phyloP scores from a whole-genome alignment of 2,113 vertebrate species.

The Morone chrysops region DNA sequence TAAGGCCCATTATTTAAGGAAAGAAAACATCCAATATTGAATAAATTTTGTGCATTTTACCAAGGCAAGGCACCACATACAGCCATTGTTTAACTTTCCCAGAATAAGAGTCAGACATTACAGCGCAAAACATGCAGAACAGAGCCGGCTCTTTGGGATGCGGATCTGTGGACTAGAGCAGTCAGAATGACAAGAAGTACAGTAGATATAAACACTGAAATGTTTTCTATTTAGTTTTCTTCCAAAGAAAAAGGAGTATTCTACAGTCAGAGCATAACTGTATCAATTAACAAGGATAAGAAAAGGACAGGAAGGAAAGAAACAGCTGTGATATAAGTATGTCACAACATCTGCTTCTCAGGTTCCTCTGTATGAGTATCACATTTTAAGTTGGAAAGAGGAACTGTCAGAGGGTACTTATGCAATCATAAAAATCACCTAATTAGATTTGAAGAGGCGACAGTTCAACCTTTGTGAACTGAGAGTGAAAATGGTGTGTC shows the following conservation, averaged over 20 bases:
- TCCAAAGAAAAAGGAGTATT: conserved; percentile 7
- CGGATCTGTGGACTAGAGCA: conserved; percentile 42
- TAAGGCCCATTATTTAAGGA: conserved; percentile 36
- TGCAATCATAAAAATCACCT: conserved; percentile 76
- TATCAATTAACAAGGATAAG: conserved; percentile 7
- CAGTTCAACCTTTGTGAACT: conserved; percentile 21
- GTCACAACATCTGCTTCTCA: conserved; percentile 21
- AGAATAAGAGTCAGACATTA: conserved; percentile 64
- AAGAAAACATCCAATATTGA: conserved; percentile 44
- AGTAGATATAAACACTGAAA: conserved; percentile 40
- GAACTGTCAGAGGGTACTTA: conserved; percentile 72
- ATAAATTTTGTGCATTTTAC: conserved; percentile 65
- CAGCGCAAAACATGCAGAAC: conserved; percentile 72
- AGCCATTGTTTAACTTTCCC: conserved; percentile 51
- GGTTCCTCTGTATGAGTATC: conserved; percentile 54
- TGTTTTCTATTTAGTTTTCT: conserved; percentile 28
- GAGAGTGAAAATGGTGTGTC: conserved; percentile 19
- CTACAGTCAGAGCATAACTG: conserved; percentile 31
- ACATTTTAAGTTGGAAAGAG: conserved; percentile 78
- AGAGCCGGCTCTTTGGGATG: conserved; percentile 64
- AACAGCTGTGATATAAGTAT: conserved; percentile 32
- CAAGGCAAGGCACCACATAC: conserved; percentile 76
- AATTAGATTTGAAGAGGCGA: conserved; percentile 72
- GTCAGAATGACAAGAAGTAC: conserved; percentile 50
- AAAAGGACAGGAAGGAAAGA: conserved; percentile 39